Evolutionary conservation across 37 sponge, comb jelly and placozoan species (phyloP).

Genomic region (Chondrilla cf. caribensis): DNA sequence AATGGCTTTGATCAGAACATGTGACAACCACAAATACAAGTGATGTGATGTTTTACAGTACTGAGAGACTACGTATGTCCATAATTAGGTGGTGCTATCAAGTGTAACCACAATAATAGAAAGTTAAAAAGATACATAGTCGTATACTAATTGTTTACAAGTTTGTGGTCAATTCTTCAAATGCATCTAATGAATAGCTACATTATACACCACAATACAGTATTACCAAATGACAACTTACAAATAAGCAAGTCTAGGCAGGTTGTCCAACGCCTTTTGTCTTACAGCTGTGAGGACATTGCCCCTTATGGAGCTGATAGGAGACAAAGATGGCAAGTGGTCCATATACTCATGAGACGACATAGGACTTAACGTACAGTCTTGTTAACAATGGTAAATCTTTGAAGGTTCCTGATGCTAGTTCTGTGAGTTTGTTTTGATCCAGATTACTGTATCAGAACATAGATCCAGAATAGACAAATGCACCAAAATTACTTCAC

Average conservation of each 20-base stretch:
- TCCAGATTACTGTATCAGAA: constrained; percentile 6
- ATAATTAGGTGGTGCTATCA: no score
- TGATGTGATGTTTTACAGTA: no score
- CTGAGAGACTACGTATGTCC: no score
- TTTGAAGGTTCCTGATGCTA: constrained; percentile 20
- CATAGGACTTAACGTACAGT: constrained; percentile 27
- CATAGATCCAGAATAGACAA: no score
- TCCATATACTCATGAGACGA: not conserved
- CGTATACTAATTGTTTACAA: no score
- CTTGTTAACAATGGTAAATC: constrained; percentile 9
- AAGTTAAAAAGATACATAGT: no score
- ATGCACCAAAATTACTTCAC: no score
- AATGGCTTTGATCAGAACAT: no score
- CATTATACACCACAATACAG: not conserved
- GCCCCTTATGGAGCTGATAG: constrained; percentile 30
- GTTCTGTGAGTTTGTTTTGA: not conserved
- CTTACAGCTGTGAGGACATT: constrained; percentile 15
- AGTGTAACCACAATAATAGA: no score
- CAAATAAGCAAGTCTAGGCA: constrained; percentile 24
- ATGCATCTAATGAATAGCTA: not conserved
- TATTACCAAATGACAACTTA: not conserved
- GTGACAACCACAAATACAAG: no score
- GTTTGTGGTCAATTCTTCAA: no score
- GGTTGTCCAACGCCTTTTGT: constrained; percentile 6
- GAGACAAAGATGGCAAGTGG: not conserved